A percentile compares a stretch with the other conserved stretches of the same genome.
Conservation (phyloP, 2,113 vertebrate genomes). For the Eurypyga helias region DNA sequence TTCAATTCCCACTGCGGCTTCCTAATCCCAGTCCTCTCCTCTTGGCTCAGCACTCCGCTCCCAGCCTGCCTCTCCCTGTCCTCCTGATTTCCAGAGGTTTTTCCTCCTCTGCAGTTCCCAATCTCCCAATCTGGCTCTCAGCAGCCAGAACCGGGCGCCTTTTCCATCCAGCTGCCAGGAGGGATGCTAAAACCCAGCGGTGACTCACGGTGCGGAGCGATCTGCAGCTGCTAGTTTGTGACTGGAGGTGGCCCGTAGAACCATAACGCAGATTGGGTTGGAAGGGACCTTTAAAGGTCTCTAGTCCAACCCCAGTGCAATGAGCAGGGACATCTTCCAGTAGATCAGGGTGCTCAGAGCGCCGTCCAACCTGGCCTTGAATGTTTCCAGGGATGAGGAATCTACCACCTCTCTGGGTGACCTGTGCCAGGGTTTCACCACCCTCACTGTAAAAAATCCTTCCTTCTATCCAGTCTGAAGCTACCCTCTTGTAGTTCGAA, state of each 20-base stretch:
- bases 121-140: neutral
- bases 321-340: neutral
- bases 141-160: neutral
- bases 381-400: neutral
- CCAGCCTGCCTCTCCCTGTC: neutral
- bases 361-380: fast-evolving
- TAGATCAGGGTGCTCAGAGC: neutral
- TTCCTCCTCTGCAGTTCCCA: neutral
- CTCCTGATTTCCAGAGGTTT: neutral
- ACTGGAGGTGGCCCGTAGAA: neutral
- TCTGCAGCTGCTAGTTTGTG: neutral
- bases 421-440: neutral
- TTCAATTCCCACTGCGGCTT: neutral
- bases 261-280: neutral
- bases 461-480: neutral
- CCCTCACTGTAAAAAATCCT: neutral
- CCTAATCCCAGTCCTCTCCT: neutral
- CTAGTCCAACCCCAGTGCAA: neutral
- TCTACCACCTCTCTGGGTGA: neutral
- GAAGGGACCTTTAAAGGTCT: neutral
- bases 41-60: fast-evolving
- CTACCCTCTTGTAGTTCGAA: neutral
- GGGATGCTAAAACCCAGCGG: neutral
- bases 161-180: neutral
- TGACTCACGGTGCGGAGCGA: fast-evolving